These are phyloP conservation scores for Cherax quadricarinatus DNA, from an alignment of 1,140 invertebrate species.

Conservation along the genomic window DNA sequence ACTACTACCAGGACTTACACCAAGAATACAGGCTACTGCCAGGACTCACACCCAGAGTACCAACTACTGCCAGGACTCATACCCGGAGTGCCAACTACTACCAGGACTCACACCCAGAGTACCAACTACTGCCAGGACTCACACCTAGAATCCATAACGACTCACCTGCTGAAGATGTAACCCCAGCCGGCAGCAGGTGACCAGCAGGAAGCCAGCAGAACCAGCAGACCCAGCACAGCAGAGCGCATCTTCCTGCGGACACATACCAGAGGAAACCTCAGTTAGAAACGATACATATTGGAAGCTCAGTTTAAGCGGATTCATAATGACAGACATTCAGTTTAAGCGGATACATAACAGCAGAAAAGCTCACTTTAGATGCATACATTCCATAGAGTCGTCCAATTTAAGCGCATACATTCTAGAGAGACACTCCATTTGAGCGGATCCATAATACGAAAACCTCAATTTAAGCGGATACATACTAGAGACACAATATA, in stretches of 20 bases:
- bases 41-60: too few relatives aligned
- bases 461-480: too few relatives aligned
- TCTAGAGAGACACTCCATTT: neutral
- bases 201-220: slow-evolving; percentile 53
- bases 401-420: too few relatives aligned
- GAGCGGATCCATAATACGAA: too few relatives aligned
- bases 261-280: neutral
- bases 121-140: neutral
- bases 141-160: neutral
- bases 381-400: neutral
- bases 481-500: too few relatives aligned
- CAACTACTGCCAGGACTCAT: too few relatives aligned
- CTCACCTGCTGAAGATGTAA: slow-evolving; percentile 59
- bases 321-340: too few relatives aligned
- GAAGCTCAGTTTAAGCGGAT: neutral
- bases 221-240: slow-evolving; percentile 8
- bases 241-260: slow-evolving; percentile 36
- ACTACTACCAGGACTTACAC: too few relatives aligned
- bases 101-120: too few relatives aligned
- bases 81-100: too few relatives aligned
- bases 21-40: too few relatives aligned
- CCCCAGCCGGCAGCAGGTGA: slow-evolving; percentile 48
- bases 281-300: neutral
- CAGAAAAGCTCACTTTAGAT: neutral
- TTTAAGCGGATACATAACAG: neutral